Base-by-base conservation (phyloP, 2,888 invertebrate species). In the Alloplasta piceator region DNA sequence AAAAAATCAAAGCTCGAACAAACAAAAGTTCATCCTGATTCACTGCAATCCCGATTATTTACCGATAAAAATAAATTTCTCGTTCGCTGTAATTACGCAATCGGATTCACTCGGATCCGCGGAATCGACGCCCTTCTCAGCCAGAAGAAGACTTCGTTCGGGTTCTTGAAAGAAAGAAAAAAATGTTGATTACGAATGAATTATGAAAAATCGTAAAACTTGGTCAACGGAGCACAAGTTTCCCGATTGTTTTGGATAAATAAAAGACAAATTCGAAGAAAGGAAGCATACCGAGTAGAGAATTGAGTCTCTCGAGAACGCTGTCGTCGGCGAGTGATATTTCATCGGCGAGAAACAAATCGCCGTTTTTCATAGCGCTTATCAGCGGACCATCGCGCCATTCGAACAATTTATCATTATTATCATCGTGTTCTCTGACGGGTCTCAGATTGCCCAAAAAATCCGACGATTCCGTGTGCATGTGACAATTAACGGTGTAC, bases 301-400 rank as follows among this genome's bases (percentile, higher is more conserved):
- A 99, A 93, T 99, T 99, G 73, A 99, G 93, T 89, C 99, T 94
- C 93, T 99, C 99, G 72, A 99, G 93, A 1, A 99, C 99, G 83
- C 98, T 98, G 90, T 99, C 99, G 91, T 99, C 99, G 0, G 99
- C 99, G 83, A 99, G 93, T 0, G 99, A 99, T 86, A 99, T 99
- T 94, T 99, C 99, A 93, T 99, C 99, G 0, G 98, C 97, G 84
- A 99, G 94, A 90, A 99, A 98, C 89, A 98, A 94, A 80, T 95
- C 94, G 0, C 99, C 99, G 10, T 94, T 93, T 85, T 94, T 94
- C 99, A 99, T 98, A 0, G 99, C 96, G 80, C 95, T 94, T 63
- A 99, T 96, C 71, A 99, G 93, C 0, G 99, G 98, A 0, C 99
- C 99, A 91, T 99, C 98, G 0, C 97, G 95, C 99, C 99, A 99